Percentiles rank a stretch among this genome's conserved stretches.
These are phyloP conservation scores for Lontra canadensis DNA, from an alignment of 2,113 vertebrate species.

Conservation along the genomic window DNA sequence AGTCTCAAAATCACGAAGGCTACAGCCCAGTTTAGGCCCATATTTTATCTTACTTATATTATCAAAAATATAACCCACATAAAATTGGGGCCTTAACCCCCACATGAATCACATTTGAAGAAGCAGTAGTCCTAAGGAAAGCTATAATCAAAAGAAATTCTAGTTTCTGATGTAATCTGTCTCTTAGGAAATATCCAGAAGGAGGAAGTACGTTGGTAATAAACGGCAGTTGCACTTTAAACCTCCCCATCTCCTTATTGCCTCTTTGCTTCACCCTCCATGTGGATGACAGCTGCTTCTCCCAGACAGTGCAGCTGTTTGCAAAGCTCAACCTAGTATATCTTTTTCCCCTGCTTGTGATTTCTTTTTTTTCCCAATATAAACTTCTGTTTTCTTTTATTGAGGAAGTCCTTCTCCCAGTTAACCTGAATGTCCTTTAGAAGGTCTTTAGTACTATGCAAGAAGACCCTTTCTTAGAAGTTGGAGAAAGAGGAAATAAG, in stretches of 20 bases:
- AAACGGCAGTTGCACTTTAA: neutral
- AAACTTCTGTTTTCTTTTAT: neutral
- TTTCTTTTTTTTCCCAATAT: neutral
- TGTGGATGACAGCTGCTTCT: neutral
- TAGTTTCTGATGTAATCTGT: neutral
- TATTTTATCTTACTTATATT: neutral
- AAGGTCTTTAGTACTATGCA: neutral
- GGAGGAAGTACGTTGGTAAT: neutral
- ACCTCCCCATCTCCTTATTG: neutral
- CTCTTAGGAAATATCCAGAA: neutral
- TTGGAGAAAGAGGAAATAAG: neutral
- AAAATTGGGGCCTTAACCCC: neutral
- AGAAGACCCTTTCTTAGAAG: neutral
- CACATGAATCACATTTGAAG: neutral
- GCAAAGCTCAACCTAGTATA: neutral
- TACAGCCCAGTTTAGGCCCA: neutral
- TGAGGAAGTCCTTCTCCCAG: neutral
- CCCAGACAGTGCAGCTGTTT: neutral
- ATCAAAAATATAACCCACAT: neutral
- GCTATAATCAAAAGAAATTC: neutral
- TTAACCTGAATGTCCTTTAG: neutral
- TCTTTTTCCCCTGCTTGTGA: neutral
- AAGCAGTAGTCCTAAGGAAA: neutral
- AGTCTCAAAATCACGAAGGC: neutral
- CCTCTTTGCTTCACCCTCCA: neutral